These are phyloP conservation scores for Phaethornis superciliosus DNA, from an alignment of 2,113 vertebrate genomes.

Conservation along the genomic window DNA sequence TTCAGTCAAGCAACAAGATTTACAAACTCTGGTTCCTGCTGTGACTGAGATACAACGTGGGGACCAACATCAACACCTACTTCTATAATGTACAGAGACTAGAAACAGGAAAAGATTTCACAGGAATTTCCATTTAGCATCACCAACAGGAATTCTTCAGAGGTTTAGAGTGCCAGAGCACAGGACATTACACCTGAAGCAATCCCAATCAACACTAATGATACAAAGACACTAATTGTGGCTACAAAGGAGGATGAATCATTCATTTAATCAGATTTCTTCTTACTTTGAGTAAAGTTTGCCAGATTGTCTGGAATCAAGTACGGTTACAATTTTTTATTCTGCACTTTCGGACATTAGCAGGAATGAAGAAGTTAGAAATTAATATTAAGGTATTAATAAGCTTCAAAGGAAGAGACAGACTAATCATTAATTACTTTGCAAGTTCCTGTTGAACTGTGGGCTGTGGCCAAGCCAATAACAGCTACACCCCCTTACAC, in stretches of 20 bases:
- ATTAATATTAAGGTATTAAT: neutral
- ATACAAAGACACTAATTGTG: neutral
- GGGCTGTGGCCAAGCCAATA: neutral
- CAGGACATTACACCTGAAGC: neutral
- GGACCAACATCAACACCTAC: neutral
- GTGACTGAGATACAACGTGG: rapidly evolving
- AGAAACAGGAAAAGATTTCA: neutral
- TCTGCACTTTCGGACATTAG: neutral
- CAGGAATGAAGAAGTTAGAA: neutral
- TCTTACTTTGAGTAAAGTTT: neutral
- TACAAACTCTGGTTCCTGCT: neutral
- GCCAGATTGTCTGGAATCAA: neutral
- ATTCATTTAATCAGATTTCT: neutral
- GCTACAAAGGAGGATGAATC: neutral
- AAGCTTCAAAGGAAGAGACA: neutral
- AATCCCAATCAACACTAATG: neutral
- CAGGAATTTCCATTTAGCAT: neutral
- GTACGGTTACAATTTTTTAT: neutral
- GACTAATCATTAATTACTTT: neutral
- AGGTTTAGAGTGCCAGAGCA: neutral
- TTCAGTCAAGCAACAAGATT: neutral
- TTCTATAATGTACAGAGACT: neutral
- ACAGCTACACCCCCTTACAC: neutral
- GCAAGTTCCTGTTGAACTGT: neutral
- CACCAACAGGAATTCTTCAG: neutral